Percentiles rank a stretch among this genome's conserved stretches.
Conservation (phyloP, 2,113 vertebrate genomes). For the Mellivora capensis region DNA sequence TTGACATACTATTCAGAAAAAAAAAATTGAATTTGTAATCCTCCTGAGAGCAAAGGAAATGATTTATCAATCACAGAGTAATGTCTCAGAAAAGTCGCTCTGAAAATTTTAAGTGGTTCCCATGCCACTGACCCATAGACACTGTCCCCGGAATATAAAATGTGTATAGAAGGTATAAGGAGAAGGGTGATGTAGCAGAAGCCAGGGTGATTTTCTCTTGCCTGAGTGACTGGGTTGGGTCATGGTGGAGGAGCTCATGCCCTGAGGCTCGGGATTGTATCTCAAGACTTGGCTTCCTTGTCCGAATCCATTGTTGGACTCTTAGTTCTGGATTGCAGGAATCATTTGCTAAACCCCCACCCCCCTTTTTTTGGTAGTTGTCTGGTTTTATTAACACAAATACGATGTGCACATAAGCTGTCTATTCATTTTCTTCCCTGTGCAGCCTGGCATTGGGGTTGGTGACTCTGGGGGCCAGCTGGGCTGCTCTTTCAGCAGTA, state of each 20-base stretch:
- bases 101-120: neutral
- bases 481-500: neutral
- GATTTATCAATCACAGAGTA: neutral
- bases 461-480: neutral
- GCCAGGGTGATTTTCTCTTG: neutral
- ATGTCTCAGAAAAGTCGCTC: neutral
- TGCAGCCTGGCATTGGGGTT: neutral
- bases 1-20: neutral
- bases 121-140: neutral
- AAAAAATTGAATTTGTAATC: neutral
- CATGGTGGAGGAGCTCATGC: neutral
- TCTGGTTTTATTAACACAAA: neutral
- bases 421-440: neutral
- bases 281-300: neutral
- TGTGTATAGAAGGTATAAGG: neutral
- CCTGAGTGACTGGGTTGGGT: neutral
- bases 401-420: neutral
- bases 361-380: no score
- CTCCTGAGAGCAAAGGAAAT: neutral
- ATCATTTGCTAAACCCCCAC: neutral
- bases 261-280: neutral
- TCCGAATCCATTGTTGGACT: neutral
- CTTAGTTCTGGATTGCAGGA: neutral
- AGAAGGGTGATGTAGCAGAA: neutral
- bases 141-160: neutral